Base-by-base conservation (phyloP, 2,113 vertebrate species). In the Salminus brasiliensis region DNA sequence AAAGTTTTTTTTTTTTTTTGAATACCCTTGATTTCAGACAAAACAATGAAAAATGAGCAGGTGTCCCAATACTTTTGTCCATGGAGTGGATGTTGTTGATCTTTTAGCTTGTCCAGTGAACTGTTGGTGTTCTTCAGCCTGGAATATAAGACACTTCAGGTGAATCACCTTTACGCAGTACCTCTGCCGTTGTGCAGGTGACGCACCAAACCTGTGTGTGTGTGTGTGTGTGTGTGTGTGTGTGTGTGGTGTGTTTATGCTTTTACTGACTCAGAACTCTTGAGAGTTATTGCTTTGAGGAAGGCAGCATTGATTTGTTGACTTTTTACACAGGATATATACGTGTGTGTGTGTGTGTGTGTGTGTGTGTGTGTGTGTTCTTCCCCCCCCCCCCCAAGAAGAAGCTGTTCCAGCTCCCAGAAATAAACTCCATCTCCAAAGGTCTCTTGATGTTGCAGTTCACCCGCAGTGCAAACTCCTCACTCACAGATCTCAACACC, bases 281-380 rank as follows among this genome's bases (percentile, higher is more conserved):
- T 66, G 62, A 29, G 45, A n/a, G 39, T 23, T 41, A 3, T 27
- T 76, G 30, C n/a, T 27, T 5, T 53, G 45, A 36, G 18, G 63
- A 66, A 53, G n/a, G 3, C 62, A 53, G 15, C 45, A 76, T 68
- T 57, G 63, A 76, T 76, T 76, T 76, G 62, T 67, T 76, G 45
- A 41, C 30, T 76, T 66, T 66, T 32, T 41, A 53, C 32, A 13
- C 32, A 27, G 45, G 47, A 53, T 21, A n/a, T n/a, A n/a, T n/a
- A n/a, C n/a, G 62, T 23, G 23, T 36, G 43, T 47, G 3, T 59
- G 9, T 30, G 8, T 36, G 15, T 18, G 15, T 49, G 45, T 36
- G 62, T 23, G 23, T 36, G 43, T 47, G 3, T 59, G 9, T 30
- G 8, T 36, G 15, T 18, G 15, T 49, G 45, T 36, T 36, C 25